A percentile compares a stretch with the other conserved stretches of the same genome.
These are phyloP conservation scores for Liparis tanakae DNA, from an alignment of 2,797 vertebrate species.

Conservation along the genomic window DNA sequence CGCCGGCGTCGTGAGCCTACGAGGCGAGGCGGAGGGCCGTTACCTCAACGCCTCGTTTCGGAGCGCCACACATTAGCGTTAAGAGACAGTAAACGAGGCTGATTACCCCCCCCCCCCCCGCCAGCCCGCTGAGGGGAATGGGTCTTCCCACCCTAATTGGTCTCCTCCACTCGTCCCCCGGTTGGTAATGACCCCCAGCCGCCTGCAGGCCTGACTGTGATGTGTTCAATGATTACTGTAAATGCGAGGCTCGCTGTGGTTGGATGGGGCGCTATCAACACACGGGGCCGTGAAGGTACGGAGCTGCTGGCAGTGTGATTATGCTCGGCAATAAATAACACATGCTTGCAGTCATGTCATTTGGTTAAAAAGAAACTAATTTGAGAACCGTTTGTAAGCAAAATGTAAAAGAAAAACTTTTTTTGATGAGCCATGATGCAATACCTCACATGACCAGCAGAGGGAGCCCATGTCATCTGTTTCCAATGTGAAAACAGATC, in stretches of 20 bases:
- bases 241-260: slow-evolving; percentile 1
- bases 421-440: slow-evolving; percentile 10
- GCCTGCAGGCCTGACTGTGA: slow-evolving; percentile 41
- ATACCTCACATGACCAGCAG: slow-evolving; percentile 51
- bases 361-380: background rate
- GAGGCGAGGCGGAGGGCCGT: slow-evolving; percentile 30
- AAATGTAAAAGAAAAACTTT: background rate
- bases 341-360: slow-evolving; percentile 1
- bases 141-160: slow-evolving; percentile 54
- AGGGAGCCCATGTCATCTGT: slow-evolving; percentile 45
- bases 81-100: slow-evolving; percentile 58
- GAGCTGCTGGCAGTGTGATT: slow-evolving; percentile 25
- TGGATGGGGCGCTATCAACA: slow-evolving; percentile 45
- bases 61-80: slow-evolving; percentile 50
- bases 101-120: slow-evolving; percentile 40
- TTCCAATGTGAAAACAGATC: background rate
- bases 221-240: slow-evolving; percentile 53
- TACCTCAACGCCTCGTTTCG: slow-evolving; percentile 51
- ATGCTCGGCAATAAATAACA: slow-evolving; percentile 18
- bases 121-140: slow-evolving; percentile 26
- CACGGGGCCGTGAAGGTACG: slow-evolving; percentile 7
- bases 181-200: slow-evolving; percentile 39
- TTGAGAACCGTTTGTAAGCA: background rate
- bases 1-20: slow-evolving; percentile 7
- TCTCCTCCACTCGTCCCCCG: slow-evolving; percentile 50